Percentiles rank a stretch among this genome's conserved stretches.
Evolutionary conservation across 2,113 vertebrate species (phyloP).

Genomic region (Scartelaos histophorus): DNA sequence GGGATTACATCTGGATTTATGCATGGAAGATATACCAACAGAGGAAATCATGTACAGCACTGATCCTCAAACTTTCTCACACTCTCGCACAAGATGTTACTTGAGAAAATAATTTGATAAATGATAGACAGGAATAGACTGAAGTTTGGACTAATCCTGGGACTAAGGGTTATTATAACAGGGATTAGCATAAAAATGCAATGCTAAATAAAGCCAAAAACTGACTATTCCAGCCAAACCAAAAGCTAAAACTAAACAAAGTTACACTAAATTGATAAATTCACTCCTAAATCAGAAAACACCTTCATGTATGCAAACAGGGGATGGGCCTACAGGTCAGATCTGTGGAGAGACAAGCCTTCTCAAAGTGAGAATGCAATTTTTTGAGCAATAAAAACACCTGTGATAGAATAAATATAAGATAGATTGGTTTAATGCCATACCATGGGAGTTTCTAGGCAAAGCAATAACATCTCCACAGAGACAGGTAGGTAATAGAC

Average conservation of each 20-base stretch:
- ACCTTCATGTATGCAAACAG: too few relatives aligned
- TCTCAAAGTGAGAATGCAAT: neutral
- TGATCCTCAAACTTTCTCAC: neutral
- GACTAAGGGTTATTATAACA: neutral
- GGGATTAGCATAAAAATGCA: neutral
- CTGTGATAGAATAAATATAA: neutral
- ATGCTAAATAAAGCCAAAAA: neutral
- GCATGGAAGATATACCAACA: neutral
- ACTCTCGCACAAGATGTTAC: neutral
- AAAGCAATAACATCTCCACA: too few relatives aligned
- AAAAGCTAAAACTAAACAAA: neutral
- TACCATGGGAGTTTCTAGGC: neutral
- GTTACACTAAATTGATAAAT: neutral
- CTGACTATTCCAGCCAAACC: neutral
- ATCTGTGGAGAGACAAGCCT: too few relatives aligned
- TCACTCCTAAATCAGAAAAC: too few relatives aligned
- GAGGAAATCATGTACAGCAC: neutral
- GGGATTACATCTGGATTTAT: neutral
- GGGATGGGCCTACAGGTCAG: neutral
- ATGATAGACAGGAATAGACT: neutral
- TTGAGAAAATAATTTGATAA: slow-evolving; percentile 1
- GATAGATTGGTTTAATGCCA: neutral
- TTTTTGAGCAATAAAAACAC: neutral
- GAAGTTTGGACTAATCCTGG: neutral
- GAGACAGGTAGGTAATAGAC: too few relatives aligned